These are phyloP conservation scores for Scopus umbretta DNA, from an alignment of 2,113 vertebrate genomes.

Conservation along the genomic window DNA sequence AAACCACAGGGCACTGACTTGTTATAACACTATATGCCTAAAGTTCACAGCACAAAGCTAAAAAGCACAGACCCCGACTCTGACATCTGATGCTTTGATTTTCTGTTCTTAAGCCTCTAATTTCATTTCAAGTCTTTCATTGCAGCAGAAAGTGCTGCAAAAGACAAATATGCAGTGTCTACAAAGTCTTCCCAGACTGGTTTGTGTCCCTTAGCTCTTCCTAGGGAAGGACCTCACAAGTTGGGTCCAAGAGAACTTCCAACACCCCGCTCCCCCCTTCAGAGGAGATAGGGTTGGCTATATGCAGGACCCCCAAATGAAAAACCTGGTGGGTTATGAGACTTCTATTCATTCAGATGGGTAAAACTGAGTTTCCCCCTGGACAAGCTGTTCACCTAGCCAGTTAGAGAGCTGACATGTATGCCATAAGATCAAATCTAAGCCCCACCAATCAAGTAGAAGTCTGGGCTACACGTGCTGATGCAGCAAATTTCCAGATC, in stretches of 20 bases:
- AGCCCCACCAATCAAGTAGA: constrained; percentile 60
- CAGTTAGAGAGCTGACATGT: constrained; percentile 23
- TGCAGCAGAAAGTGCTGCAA: neutral
- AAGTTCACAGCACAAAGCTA: neutral
- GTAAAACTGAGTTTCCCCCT: neutral
- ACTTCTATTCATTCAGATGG: neutral
- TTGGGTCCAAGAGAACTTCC: neutral
- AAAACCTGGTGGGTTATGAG: neutral
- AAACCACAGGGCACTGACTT: neutral
- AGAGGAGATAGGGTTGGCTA: neutral
- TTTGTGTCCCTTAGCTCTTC: neutral
- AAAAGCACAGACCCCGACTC: neutral
- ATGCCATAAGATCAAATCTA: constrained; percentile 58
- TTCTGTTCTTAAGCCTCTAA: neutral
- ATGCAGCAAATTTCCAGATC: constrained; percentile 70
- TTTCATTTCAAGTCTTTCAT: neutral
- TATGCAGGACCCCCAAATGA: neutral
- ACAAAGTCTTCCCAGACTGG: neutral
- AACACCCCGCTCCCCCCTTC: neutral
- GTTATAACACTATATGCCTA: neutral
- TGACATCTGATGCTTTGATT: neutral
- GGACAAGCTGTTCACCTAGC: neutral
- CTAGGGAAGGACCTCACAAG: neutral
- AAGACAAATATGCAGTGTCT: neutral
- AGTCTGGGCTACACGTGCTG: constrained; percentile 52